Evolutionary conservation across 2,888 invertebrate genomes (phyloP).

Genomic region (Amphipoea oculea): DNA sequence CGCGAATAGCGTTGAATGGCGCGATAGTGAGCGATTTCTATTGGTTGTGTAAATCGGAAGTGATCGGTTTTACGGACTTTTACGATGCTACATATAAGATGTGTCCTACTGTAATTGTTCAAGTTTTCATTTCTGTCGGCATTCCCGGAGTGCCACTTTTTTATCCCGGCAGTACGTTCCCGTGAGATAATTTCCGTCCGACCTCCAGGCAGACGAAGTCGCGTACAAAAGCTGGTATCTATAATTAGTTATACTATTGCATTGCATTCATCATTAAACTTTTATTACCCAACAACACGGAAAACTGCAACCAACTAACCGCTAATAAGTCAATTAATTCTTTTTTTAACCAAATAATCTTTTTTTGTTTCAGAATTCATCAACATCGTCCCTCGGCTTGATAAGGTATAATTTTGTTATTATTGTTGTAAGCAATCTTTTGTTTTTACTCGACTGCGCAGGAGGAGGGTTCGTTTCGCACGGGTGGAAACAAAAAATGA

Average conservation of each 20-base stretch:
- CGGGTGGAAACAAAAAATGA: constrained; percentile 39
- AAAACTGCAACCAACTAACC: constrained; percentile 15
- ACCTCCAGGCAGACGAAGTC: not conserved
- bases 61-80: no score
- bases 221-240: not conserved
- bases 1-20: no score
- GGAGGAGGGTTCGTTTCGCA: constrained; percentile 46
- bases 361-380: constrained; percentile 63
- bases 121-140: no score
- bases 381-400: constrained; percentile 35
- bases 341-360: constrained; percentile 54
- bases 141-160: not conserved
- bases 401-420: constrained; percentile 66
- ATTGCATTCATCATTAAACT: not conserved
- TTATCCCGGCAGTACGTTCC: not conserved
- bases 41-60: no score
- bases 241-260: not conserved
- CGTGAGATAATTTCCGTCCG: not conserved
- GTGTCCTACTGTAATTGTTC: no score
- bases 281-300: constrained; percentile 38
- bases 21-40: no score
- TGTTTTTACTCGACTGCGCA: constrained; percentile 59
- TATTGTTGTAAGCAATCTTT: constrained; percentile 54
- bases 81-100: no score
- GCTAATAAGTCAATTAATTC: constrained; percentile 49